Base-by-base conservation (phyloP, 2,888 invertebrate genomes). In the Blera fallax region DNA sequence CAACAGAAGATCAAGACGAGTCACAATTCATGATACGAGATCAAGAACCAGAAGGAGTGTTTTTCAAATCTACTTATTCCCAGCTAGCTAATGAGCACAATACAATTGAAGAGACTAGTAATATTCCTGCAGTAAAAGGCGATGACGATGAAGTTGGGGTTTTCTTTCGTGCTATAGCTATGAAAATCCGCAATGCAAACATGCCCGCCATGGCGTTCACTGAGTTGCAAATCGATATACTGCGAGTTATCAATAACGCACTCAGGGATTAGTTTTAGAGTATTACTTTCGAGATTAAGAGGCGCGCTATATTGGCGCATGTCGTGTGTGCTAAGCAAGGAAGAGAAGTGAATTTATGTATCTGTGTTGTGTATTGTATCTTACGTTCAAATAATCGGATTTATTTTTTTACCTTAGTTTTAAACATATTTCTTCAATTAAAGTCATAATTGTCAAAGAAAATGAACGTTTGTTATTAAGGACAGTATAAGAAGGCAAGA, bases 111-210 rank as follows among this genome's bases (percentile, higher is more conserved):
- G 16, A 69, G 18, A 1, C 45, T 0, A 7, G 27, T 1, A 34
- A 77, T 14, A 18, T 10, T 2, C 5, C 6, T 0, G 21, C 40
- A 8, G 40, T 40, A 11, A 65, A 62, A 7, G 32, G 50, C 16
- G 91, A 90, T 10, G 90, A 90, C 65, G 91, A 91, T 88, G 91
- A 91, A 87, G 90, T 91, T 1, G 91, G 91, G 7, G 90, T 90
- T 65, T 91, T 91, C 74, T 91, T 91, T 29, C 90, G 89, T 80
- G 90, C 91, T 8, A 89, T 91, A 18, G 90, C 91, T 58, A 91
- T 91, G 89, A 91, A 91, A 87, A 91, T 91, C 85, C 90, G 91
- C 29, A 90, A 87, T 70, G 90, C 91, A 10, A 90, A 91, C 37
- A 85, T 91, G 87, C 89, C 91, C 32, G 89, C 91, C 16, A 89